phyloP scores from a whole-genome alignment of 2,113 vertebrate genomes.

The Procavia capensis region DNA sequence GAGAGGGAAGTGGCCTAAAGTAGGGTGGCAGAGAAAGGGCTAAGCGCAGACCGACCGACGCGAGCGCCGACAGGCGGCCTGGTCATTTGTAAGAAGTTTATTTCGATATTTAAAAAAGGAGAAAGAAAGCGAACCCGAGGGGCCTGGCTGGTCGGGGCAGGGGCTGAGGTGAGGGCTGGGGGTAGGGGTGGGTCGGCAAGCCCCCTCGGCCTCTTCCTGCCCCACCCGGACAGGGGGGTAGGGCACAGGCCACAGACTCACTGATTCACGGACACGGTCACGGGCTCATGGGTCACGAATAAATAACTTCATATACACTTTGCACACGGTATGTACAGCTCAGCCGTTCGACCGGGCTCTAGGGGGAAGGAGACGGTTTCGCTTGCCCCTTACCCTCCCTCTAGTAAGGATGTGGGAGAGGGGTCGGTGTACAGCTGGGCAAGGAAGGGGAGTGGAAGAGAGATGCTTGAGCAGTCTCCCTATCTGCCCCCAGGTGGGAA shows the following conservation, averaged over 20 bases:
- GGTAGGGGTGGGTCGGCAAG: background rate
- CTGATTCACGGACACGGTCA: slow-evolving; percentile 93
- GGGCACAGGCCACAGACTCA: slow-evolving; percentile 89
- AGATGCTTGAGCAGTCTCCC: background rate
- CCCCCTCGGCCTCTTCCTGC: slow-evolving; percentile 16
- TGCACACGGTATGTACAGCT: slow-evolving; percentile 92
- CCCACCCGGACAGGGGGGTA: slow-evolving; percentile 66
- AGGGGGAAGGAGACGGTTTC: background rate
- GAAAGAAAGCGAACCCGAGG: slow-evolving; percentile 84
- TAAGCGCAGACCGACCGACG: background rate
- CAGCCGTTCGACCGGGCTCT: background rate
- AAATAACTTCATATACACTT: slow-evolving; percentile 97
- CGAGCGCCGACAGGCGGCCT: slow-evolving; percentile 58
- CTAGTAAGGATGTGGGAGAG: background rate
- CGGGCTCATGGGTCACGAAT: slow-evolving; percentile 91
- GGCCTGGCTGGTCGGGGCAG: background rate
- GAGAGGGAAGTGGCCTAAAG: background rate
- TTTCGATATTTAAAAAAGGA: slow-evolving; percentile 95
- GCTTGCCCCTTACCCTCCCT: background rate
- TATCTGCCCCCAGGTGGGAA: background rate
- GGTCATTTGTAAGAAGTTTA: slow-evolving; percentile 95
- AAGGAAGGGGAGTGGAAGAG: background rate
- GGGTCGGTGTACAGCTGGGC: background rate
- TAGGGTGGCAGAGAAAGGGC: background rate
- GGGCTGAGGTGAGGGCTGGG: background rate